These are phyloP conservation scores for Acrocyrtus sp. DNA, from an alignment of 2,888 invertebrate genomes.

Conservation along the genomic window DNA sequence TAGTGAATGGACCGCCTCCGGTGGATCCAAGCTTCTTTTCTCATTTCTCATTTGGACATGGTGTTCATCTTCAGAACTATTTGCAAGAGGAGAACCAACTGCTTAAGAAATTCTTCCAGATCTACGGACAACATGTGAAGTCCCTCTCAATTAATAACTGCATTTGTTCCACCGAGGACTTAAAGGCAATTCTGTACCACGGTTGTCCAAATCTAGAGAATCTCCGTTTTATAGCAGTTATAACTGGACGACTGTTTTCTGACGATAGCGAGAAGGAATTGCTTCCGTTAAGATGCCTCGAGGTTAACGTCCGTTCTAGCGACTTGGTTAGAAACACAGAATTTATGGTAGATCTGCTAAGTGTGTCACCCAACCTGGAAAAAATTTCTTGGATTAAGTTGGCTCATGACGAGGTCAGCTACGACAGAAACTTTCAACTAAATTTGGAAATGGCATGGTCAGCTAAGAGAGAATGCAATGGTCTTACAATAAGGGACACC, in stretches of 20 bases:
- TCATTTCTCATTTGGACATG: conserved; percentile 37
- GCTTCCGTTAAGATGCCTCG: conserved; percentile 43
- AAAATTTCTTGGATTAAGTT: conserved; percentile 51
- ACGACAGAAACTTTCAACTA: conserved; percentile 45
- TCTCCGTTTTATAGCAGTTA: conserved; percentile 37
- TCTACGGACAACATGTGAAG: conserved; percentile 41
- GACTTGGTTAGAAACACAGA: conserved; percentile 50
- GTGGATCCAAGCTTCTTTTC: conserved; percentile 3
- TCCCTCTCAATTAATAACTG: conserved; percentile 46
- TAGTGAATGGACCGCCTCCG: conserved; percentile 15
- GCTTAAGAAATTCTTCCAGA: conserved; percentile 31
- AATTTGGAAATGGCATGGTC: conserved; percentile 53
- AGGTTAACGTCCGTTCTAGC: conserved; percentile 44
- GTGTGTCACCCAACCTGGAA: conserved; percentile 44
- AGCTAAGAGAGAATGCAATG: conserved; percentile 25
- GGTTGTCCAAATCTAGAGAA: conserved; percentile 41
- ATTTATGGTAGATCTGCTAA: conserved; percentile 47
- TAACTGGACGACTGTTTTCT: conserved; percentile 42
- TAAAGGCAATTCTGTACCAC: conserved; percentile 41
- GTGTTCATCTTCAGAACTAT: conserved; percentile 21
- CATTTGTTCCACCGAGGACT: conserved; percentile 36
- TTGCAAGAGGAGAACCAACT: conserved; percentile 19
- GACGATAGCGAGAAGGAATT: conserved; percentile 4
- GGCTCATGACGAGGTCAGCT: conserved; percentile 41
- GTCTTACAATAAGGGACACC: conserved; percentile 52